phyloP scores from a whole-genome alignment of 2,797 vertebrate genomes.

The Alfaro cultratus region DNA sequence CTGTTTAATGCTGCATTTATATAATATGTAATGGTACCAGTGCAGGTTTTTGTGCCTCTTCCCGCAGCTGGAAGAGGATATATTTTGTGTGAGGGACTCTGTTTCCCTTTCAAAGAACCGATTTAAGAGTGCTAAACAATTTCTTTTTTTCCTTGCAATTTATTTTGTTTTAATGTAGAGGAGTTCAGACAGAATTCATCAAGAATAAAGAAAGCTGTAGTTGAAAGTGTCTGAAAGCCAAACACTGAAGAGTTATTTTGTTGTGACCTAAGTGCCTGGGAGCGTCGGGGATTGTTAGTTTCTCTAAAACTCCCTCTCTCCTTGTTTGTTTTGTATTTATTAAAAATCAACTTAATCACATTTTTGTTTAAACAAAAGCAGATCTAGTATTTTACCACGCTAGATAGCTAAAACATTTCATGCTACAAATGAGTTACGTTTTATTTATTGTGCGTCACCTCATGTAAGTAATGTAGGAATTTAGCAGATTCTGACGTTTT shows the following conservation, averaged over 20 bases:
- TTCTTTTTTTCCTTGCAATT: not conserved
- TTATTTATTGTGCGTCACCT: constrained; percentile 57
- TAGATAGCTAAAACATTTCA: constrained; percentile 16
- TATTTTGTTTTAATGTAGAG: not conserved
- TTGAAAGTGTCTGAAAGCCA: constrained; percentile 7
- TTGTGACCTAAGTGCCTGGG: constrained; percentile 72
- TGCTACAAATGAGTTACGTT: constrained; percentile 43
- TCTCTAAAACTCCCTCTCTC: constrained; percentile 34
- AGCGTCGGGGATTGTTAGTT: constrained; percentile 69
- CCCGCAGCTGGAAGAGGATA: constrained; percentile 42
- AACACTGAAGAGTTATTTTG: constrained; percentile 24
- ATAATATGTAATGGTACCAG: constrained; percentile 41
- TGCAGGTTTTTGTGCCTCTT: constrained; percentile 30
- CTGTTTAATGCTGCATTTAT: constrained; percentile 61
- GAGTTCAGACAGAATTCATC: constrained; percentile 3
- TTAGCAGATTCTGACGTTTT: constrained; percentile 27
- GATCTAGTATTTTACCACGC: constrained; percentile 28
- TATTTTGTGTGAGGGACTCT: constrained; percentile 48
- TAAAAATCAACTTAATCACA: not conserved
- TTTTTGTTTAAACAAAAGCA: constrained; percentile 2
- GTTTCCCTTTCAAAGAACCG: constrained; percentile 60
- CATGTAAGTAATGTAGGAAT: constrained; percentile 36
- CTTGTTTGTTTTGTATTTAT: constrained; percentile 26
- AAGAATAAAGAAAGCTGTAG: not conserved
- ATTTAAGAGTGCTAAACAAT: constrained; percentile 74